Percentiles rank a stretch among this genome's conserved stretches.
Conservation (phyloP, 2,113 vertebrate species). For the Microtus oregoni region DNA sequence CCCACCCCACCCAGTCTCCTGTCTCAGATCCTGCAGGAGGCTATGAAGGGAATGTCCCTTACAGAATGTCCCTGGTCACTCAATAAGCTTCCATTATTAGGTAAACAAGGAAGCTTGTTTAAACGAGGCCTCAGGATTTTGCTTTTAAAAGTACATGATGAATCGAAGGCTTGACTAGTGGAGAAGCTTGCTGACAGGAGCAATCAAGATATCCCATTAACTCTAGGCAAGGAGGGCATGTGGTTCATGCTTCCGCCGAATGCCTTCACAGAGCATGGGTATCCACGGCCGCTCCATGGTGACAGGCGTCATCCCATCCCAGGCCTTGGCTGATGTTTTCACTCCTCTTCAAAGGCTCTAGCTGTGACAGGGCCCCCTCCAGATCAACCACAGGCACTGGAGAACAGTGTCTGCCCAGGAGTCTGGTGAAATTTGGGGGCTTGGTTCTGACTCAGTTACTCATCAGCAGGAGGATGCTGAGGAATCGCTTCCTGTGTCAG, state of each 20-base stretch:
- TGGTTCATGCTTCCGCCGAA: rapidly evolving
- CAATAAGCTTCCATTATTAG: background rate
- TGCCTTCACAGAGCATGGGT: background rate
- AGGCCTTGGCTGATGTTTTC: background rate
- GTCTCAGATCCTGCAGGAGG: background rate
- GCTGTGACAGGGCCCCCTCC: too few species aligned
- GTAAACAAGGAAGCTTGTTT: background rate
- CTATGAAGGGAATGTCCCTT: background rate
- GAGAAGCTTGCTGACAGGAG: background rate
- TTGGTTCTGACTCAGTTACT: background rate
- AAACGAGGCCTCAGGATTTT: background rate
- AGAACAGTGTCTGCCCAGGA: background rate
- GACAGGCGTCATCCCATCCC: rapidly evolving
- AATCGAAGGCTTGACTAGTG: background rate
- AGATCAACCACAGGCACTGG: rapidly evolving
- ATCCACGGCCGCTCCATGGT: background rate
- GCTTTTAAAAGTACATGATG: background rate
- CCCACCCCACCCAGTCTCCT: background rate
- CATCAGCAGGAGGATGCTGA: too few species aligned
- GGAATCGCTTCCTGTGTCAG: background rate
- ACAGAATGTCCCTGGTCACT: background rate
- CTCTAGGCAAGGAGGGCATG: background rate
- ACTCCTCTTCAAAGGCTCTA: background rate
- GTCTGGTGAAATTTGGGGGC: background rate
- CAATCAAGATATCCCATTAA: background rate